A percentile compares a stretch with the other conserved stretches of the same genome.
Conservation (phyloP, 2,888 invertebrate genomes). For the Pristionchus maxplancki region DNA sequence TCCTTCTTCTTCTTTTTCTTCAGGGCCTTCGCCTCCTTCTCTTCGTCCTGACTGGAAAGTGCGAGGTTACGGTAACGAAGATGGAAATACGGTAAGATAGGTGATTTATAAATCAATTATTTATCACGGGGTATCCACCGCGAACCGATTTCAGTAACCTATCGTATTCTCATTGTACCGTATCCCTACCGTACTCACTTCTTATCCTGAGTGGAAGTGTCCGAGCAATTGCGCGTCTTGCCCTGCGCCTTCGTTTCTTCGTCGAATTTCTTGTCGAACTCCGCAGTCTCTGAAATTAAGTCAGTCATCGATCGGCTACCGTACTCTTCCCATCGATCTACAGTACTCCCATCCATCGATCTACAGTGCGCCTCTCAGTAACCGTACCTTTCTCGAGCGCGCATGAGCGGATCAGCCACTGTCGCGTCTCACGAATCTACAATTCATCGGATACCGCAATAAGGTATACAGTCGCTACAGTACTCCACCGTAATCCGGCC, state of each 20-base stretch:
- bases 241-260: background rate
- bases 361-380: background rate
- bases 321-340: background rate
- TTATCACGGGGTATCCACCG: too few species aligned
- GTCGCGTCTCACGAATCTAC: background rate
- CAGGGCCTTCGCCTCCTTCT: background rate
- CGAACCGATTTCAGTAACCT: background rate
- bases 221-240: background rate
- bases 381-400: constrained; percentile 16
- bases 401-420: background rate
- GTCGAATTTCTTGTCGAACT: background rate
- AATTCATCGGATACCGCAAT: background rate
- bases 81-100: too few species aligned
- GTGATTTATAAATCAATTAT: too few species aligned
- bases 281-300: background rate
- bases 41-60: background rate
- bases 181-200: background rate
- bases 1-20: constrained; percentile 35
- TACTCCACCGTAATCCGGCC: background rate
- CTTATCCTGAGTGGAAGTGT: background rate
- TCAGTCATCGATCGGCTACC: background rate
- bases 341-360: background rate
- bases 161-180: background rate
- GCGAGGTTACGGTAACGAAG: too few species aligned
- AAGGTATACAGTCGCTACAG: background rate